These are phyloP conservation scores for Rachycentron canadum DNA, from an alignment of 2,797 vertebrate species.

Conservation along the genomic window DNA sequence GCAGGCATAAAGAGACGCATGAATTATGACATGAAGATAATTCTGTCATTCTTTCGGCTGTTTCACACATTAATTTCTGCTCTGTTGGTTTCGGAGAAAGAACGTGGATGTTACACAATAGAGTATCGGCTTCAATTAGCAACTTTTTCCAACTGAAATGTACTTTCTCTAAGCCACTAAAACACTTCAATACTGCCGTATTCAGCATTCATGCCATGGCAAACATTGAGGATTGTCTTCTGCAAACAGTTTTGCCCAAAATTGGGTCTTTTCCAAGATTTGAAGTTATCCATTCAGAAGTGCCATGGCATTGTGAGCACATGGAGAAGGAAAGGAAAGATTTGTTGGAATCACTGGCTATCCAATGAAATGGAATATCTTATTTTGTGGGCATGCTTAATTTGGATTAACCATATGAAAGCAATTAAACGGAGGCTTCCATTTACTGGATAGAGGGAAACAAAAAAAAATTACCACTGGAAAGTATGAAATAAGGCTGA, in stretches of 20 bases:
- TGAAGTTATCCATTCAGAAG: conserved; percentile 76
- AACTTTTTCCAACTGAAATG: conserved; percentile 76
- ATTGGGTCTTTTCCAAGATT: conserved; percentile 70
- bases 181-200: conserved; percentile 71
- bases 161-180: conserved; percentile 78
- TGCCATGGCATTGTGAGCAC: conserved; percentile 63
- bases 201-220: conserved; percentile 75
- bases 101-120: conserved; percentile 72
- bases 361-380: conserved; percentile 82
- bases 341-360: conserved; percentile 78
- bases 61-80: conserved; percentile 76
- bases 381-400: conserved; percentile 82
- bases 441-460: conserved; percentile 76
- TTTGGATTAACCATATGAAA: conserved; percentile 86
- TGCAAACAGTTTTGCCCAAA: conserved; percentile 73
- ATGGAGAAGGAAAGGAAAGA: conserved; percentile 70
- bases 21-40: conserved; percentile 77
- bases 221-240: conserved; percentile 78
- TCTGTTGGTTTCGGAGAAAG: conserved; percentile 70
- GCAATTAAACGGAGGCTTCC: conserved; percentile 81
- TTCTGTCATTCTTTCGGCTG: conserved; percentile 72
- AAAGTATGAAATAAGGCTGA: conserved; percentile 81
- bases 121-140: conserved; percentile 82
- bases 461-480: conserved; percentile 81
- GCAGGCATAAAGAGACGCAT: conserved; percentile 69